Base-by-base conservation (phyloP, 2,888 invertebrate species). In the Seira ritae region DNA sequence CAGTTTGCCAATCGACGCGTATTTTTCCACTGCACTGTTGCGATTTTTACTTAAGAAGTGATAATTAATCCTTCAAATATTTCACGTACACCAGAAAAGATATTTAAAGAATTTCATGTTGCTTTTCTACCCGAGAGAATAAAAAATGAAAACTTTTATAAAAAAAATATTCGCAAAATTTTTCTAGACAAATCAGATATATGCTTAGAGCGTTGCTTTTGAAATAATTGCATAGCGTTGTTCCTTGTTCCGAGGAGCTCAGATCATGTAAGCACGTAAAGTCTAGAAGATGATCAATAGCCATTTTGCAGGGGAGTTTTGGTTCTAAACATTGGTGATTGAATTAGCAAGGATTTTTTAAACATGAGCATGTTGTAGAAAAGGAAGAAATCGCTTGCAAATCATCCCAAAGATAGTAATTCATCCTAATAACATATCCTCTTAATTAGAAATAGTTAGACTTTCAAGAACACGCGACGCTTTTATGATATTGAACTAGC, bases 381-480 rank as follows among this genome's bases (percentile, higher is more conserved):
- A 50, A 50, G 17, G 1, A n/a, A 50, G 50, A 50, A 50, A 31
- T 31, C 15, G 50, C 50, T 50, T 12, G 50, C 50, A 50, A 50
- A 15, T 50, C 50, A 50, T 50, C 15, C 50, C 2, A 31, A 50
- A 50, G 50, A 50, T 50, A 3, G 17, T 50, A 50, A 50, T 50
- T 50, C 50, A 50, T 50, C 12, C 2, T 50, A 50, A 50, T 50
- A n/a, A 15, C 12, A 50, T 50, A 3, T 15, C 50, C 2, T 50
- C 50, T 50, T 50, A 50, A 50, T 50, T 50, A 50, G 15, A 15
- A 12, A n/a, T 50, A 50, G 2, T n/a, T 15, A 50, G 50, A 50
- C 50, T 50, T 50, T 50, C 50, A 50, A 50, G 50, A 50, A 50
- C 50, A 50, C 50, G 50, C 15, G 50, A 50, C 50, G 50, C 15